These are phyloP conservation scores for Echinops telfairi DNA, from an alignment of 2,113 vertebrate species.

Conservation along the genomic window DNA sequence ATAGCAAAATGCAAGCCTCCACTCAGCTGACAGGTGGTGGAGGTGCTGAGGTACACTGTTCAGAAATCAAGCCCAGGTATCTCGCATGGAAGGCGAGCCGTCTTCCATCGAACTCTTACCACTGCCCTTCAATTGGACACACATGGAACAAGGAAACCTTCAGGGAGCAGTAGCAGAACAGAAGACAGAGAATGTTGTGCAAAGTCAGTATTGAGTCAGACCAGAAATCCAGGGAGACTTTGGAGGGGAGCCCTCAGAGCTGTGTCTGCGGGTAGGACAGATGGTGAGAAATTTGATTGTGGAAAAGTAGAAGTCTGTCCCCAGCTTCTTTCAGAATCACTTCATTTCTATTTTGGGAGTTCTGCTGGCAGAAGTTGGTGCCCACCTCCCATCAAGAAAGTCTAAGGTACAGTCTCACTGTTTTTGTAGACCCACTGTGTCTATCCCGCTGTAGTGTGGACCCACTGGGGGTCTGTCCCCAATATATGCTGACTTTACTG, in stretches of 20 bases:
- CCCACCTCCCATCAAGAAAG: background rate
- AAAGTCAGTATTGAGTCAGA: background rate
- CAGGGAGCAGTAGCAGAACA: too few relatives aligned
- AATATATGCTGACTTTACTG: too few relatives aligned
- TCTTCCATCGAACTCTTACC: background rate
- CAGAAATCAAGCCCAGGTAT: background rate
- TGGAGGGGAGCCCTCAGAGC: background rate
- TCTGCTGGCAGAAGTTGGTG: background rate
- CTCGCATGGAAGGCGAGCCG: background rate
- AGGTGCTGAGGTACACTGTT: background rate
- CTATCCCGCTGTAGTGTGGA: too few relatives aligned
- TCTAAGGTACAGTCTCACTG: background rate
- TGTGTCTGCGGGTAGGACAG: background rate
- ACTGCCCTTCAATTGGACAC: background rate
- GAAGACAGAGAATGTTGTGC: background rate
- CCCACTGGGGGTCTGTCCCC: too few relatives aligned
- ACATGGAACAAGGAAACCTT: background rate
- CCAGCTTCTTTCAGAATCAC: background rate
- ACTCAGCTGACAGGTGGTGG: background rate
- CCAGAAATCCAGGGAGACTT: background rate
- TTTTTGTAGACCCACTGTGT: too few relatives aligned
- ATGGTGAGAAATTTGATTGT: too few relatives aligned
- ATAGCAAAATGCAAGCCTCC: background rate
- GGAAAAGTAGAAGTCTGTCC: background rate
- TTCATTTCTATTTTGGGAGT: background rate